A percentile compares a stretch with the other conserved stretches of the same genome.
Conservation (phyloP, 2,113 vertebrate species). For the Gymnorhina tibicen region DNA sequence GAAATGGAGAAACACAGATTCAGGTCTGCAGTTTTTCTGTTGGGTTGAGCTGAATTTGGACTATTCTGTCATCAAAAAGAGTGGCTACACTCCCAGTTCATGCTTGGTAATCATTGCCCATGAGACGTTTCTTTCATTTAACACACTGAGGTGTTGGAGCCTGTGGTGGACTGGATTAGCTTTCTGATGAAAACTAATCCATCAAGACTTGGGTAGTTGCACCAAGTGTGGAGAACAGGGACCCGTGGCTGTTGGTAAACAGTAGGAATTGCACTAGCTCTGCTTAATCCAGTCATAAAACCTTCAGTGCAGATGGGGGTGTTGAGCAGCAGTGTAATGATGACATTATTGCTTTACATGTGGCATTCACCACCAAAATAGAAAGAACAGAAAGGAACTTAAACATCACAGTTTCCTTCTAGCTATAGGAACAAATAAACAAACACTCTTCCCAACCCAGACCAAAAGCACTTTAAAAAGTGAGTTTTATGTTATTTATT, state of each 20-base stretch:
- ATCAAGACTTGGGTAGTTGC: neutral
- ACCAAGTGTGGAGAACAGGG: neutral
- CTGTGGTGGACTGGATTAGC: neutral
- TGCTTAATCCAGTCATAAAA: neutral
- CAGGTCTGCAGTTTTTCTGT: neutral
- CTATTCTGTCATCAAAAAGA: neutral
- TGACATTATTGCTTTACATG: neutral
- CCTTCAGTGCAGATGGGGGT: neutral
- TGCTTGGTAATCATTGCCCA: neutral
- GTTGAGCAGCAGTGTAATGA: neutral
- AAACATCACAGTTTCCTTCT: neutral
- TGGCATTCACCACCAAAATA: neutral
- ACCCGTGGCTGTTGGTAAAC: neutral
- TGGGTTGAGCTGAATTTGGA: neutral
- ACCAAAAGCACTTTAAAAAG: neutral
- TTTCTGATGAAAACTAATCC: neutral
- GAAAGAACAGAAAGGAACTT: neutral
- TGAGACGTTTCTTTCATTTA: neutral
- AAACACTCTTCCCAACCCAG: neutral
- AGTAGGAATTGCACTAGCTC: neutral
- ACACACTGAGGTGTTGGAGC: neutral
- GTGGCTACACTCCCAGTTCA: neutral
- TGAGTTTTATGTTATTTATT: neutral
- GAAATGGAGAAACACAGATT: neutral
- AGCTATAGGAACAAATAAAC: neutral